Evolutionary conservation across 2,797 vertebrate genomes (phyloP).

Genomic region (Gymnothorax reevesii): DNA sequence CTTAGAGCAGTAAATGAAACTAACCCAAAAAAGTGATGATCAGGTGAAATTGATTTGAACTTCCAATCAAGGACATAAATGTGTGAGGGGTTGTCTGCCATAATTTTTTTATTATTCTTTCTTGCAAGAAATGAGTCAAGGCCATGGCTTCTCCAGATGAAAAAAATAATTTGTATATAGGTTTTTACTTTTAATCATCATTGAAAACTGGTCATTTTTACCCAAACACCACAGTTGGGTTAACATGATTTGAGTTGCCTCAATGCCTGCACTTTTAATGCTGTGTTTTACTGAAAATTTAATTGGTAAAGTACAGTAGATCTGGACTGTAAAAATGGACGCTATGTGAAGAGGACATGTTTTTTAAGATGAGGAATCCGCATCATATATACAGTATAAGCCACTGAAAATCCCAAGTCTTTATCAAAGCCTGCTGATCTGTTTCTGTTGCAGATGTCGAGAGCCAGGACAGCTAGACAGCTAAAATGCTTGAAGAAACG

Average conservation of each 20-base stretch:
- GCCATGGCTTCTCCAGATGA: too few relatives aligned
- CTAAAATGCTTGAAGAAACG: conserved; percentile 68
- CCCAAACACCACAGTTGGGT: not conserved
- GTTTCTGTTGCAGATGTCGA: conserved; percentile 54
- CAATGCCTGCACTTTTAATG: not conserved
- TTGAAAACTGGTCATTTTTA: too few relatives aligned
- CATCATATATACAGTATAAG: conserved; percentile 55
- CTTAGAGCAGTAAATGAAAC: too few relatives aligned
- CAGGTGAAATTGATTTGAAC: too few relatives aligned
- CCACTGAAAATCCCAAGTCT: conserved; percentile 61
- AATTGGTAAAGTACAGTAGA: not conserved
- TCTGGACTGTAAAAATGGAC: conserved; percentile 31
- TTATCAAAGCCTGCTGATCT: conserved; percentile 42
- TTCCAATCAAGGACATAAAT: too few relatives aligned
- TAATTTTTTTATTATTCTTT: too few relatives aligned
- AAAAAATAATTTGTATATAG: too few relatives aligned
- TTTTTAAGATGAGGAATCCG: not conserved
- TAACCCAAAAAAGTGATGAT: too few relatives aligned
- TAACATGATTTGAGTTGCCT: not conserved
- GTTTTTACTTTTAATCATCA: too few relatives aligned
- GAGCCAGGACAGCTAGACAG: conserved; percentile 61
- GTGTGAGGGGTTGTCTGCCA: too few relatives aligned
- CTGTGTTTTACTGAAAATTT: not conserved
- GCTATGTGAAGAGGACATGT: conserved; percentile 40
- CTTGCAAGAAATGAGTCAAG: too few relatives aligned